Conservation (phyloP, 2,797 vertebrate genomes). For the Adelosebastes latens region DNA sequence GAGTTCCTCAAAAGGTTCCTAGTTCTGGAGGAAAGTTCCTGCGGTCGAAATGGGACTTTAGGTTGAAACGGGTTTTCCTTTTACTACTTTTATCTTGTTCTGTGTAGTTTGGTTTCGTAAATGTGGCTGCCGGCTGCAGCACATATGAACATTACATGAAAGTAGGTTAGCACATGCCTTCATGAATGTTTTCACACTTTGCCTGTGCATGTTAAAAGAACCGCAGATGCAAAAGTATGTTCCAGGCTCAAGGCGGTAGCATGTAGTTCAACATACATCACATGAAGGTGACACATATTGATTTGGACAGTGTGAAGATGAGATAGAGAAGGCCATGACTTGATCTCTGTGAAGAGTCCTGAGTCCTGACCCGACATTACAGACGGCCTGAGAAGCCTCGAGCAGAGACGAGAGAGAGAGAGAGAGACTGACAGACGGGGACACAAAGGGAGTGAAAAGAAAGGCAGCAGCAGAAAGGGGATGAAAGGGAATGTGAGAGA, state of each 20-base stretch:
- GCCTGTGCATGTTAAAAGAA: conserved; percentile 29
- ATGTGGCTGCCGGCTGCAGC: conserved; percentile 16
- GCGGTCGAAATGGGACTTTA: no score
- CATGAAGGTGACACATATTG: conserved; percentile 1
- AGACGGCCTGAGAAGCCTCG: conserved; percentile 52
- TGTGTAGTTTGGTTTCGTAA: background rate
- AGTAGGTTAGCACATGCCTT: conserved; percentile 23
- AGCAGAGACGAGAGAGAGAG: conserved; percentile 39
- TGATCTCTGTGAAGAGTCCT: conserved; percentile 9
- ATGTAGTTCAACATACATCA: conserved; percentile 1
- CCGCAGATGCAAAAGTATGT: conserved; percentile 1
- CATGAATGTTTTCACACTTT: conserved; percentile 4
- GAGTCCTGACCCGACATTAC: conserved; percentile 17
- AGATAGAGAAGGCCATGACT: background rate
- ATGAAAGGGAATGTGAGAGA: conserved; percentile 73
- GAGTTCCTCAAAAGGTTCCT: no score
- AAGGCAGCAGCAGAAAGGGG: conserved; percentile 58
- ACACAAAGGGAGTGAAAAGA: conserved; percentile 71
- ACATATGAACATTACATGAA: conserved; percentile 39
- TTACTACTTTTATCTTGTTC: background rate
- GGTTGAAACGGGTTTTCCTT: background rate
- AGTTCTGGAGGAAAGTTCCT: no score
- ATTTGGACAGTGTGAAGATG: background rate
- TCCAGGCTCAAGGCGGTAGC: conserved; percentile 19
- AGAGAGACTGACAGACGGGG: conserved; percentile 54